These are phyloP conservation scores for Bubo scandiacus DNA, from an alignment of 2,113 vertebrate species.

Conservation along the genomic window DNA sequence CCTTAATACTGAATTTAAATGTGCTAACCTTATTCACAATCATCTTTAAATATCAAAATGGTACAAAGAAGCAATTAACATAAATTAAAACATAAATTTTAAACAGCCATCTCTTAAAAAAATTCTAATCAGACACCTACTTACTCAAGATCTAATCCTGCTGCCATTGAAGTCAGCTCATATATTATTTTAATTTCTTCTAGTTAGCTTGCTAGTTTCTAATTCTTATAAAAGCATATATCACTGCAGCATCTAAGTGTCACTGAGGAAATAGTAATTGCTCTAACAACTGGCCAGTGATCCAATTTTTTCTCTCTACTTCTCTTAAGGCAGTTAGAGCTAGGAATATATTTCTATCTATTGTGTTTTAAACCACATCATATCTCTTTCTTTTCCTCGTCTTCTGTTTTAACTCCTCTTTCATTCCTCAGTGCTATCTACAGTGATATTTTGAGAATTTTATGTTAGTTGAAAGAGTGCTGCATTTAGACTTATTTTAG, in stretches of 20 bases:
- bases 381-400: background rate
- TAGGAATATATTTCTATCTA: background rate
- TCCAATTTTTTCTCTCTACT: background rate
- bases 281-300: background rate
- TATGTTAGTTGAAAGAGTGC: background rate
- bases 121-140: background rate
- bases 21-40: background rate
- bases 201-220: background rate
- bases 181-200: constrained; percentile 31
- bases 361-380: background rate
- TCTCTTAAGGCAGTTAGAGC: background rate
- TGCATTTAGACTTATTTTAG: background rate
- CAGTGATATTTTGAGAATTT: background rate
- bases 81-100: constrained; percentile 29
- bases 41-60: background rate
- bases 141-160: constrained; percentile 9
- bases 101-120: background rate
- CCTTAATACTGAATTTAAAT: background rate
- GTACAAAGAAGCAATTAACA: constrained; percentile 9
- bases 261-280: background rate
- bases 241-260: background rate
- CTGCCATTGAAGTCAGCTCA: background rate
- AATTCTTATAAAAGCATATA: background rate
- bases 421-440: background rate
- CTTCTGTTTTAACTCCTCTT: background rate